Percentiles rank a stretch among this genome's conserved stretches.
Conservation (phyloP, 2,797 vertebrate genomes). For the Tragopan temminckii region DNA sequence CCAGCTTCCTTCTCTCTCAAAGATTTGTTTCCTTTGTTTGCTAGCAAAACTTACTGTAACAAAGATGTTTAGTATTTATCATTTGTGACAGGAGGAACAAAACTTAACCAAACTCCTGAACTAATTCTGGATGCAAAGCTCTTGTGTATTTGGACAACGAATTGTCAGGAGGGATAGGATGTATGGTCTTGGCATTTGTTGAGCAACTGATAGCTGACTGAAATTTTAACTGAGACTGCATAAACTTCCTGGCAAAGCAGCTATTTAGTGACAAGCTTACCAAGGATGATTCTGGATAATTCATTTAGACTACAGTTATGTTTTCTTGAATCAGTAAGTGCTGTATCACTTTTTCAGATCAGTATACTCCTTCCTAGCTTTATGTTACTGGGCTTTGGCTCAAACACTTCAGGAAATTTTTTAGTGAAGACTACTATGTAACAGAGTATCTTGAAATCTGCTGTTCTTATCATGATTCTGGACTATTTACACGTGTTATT, state of each 20-base stretch:
- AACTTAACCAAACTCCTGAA: background rate
- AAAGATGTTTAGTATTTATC: constrained; percentile 37
- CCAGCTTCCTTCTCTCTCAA: background rate
- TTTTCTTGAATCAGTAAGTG: background rate
- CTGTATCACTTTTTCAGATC: background rate
- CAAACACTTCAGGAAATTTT: background rate
- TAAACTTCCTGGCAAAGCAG: background rate
- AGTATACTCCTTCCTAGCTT: background rate
- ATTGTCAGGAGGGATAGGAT: background rate
- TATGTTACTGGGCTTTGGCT: background rate
- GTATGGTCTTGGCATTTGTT: background rate
- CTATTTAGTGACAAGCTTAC: background rate
- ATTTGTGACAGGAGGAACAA: constrained; percentile 9
- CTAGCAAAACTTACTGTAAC: background rate
- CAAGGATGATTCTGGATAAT: background rate
- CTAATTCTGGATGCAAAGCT: background rate
- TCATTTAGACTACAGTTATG: background rate
- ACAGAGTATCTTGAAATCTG: background rate
- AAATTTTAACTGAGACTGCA: background rate
- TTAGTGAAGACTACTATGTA: background rate
- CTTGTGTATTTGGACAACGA: constrained; percentile 16
- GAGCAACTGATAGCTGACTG: background rate
- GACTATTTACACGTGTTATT: background rate
- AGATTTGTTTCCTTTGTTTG: background rate
- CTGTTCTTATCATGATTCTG: background rate